Evolutionary conservation across 2,888 invertebrate species (phyloP), one percentile per base, ranked within the genome.

Genomic region (Perizoma affinitatum): DNA sequence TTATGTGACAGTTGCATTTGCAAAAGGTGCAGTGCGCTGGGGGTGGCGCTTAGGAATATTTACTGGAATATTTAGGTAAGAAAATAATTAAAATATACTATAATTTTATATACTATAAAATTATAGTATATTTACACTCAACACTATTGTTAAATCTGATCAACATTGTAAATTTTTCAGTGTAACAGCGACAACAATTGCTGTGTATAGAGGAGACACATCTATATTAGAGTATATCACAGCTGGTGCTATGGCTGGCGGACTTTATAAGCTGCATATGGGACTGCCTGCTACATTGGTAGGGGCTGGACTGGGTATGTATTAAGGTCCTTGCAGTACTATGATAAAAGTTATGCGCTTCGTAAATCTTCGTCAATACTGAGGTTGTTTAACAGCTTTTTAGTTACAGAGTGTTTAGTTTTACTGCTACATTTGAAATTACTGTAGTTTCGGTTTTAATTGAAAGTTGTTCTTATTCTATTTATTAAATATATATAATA

Each of bases 1-100:
- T 78, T 87, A 92, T 79, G 95, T 96, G 0, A 95, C 94, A 0
- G 50, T 95, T 11, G 94, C 93, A 67, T 96, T 97, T 86, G 94
- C 94, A 0, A 95, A 93, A 85, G 96, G 96, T n/a, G 96, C 95
- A 0, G 93, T 92, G 10, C 93, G 89, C 69, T 95, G 95, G 94
- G 95, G 95, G 4, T 95, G 95, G 95, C 93, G 95, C 72, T 75
- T 96, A 35, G 93, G 93, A 5, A 75, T 94, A 0, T 97, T 97
- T 73, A 93, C 94, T 44, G 93, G 94, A 36, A 83, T 94, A 10
- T 97, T 95, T 83, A 93, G 94, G 97, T 96, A 76, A 66, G 49
- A 5, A 38, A 6, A 38, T 38, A 38, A 38, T n/a, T 1, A 38
- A 38, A 38, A 6, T 3, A 7, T 38, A 22, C 22, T 22, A 22